These are phyloP conservation scores for Sebastes minor DNA, from an alignment of 2,797 vertebrate genomes.

Conservation along the genomic window DNA sequence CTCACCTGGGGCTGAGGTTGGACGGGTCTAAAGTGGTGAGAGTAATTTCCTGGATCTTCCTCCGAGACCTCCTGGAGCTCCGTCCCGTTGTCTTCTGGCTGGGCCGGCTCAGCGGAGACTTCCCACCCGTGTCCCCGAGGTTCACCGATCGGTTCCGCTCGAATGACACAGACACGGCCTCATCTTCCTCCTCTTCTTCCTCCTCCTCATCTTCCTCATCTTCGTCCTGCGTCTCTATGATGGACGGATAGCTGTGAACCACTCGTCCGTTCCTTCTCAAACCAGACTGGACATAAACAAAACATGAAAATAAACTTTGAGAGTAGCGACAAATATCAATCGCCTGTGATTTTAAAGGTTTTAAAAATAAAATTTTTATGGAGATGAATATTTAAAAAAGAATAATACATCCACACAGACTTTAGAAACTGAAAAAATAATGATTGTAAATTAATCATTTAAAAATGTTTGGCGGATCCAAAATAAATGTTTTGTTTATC, in stretches of 20 bases:
- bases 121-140: conserved; percentile 47
- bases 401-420: neutral
- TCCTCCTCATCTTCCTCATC: conserved; percentile 55
- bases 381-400: neutral
- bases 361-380: neutral
- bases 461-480: neutral
- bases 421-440: neutral
- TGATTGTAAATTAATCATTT: neutral
- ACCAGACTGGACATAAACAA: conserved; percentile 57
- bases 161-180: conserved; percentile 31
- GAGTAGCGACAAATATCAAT: neutral
- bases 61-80: conserved; percentile 43
- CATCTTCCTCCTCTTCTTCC: conserved; percentile 49
- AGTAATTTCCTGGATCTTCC: conserved; percentile 82
- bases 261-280: conserved; percentile 76
- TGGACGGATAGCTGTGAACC: conserved; percentile 69
- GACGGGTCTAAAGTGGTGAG: conserved; percentile 83
- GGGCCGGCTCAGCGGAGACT: conserved; percentile 45
- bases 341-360: neutral
- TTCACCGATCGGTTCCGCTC: conserved; percentile 45
- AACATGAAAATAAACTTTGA: neutral
- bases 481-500: neutral
- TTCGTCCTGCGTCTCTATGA: conserved; percentile 60
- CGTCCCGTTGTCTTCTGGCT: conserved; percentile 30
- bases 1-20: conserved; percentile 92